Conservation (phyloP, 2,888 invertebrate species). For the Apamea anceps region DNA sequence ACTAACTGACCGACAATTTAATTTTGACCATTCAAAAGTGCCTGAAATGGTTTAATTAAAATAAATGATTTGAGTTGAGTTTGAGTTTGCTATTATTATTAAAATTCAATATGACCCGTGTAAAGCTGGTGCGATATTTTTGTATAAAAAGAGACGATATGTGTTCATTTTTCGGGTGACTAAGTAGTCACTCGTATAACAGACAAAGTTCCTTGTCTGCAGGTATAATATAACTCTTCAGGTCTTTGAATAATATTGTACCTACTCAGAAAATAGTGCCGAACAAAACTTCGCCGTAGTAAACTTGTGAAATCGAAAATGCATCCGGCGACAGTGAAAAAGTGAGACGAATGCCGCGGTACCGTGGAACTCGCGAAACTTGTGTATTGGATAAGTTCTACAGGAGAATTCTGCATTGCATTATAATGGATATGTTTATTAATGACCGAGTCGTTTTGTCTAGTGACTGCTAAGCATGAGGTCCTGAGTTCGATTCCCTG, state of each 20-base stretch:
- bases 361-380: conserved; percentile 18
- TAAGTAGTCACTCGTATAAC: too few species aligned
- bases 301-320: conserved; percentile 17
- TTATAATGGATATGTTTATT: not conserved
- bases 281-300: not conserved
- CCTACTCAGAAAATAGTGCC: not conserved
- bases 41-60: too few species aligned
- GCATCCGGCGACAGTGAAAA: conserved; percentile 19
- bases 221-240: too few species aligned
- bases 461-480: not conserved
- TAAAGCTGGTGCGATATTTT: too few species aligned
- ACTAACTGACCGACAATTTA: too few species aligned
- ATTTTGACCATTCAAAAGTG: too few species aligned
- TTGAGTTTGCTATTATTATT: too few species aligned
- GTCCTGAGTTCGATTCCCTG: not conserved
- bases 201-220: too few species aligned
- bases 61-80: too few species aligned
- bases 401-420: not conserved
- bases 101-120: too few species aligned
- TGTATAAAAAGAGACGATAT: too few species aligned
- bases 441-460: not conserved
- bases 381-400: conserved; percentile 31
- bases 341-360: not conserved
- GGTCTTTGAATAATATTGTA: not conserved
- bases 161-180: too few species aligned